These are phyloP conservation scores for Gnathonemus longibarbis DNA, from an alignment of 2,113 vertebrate species.

Conservation along the genomic window DNA sequence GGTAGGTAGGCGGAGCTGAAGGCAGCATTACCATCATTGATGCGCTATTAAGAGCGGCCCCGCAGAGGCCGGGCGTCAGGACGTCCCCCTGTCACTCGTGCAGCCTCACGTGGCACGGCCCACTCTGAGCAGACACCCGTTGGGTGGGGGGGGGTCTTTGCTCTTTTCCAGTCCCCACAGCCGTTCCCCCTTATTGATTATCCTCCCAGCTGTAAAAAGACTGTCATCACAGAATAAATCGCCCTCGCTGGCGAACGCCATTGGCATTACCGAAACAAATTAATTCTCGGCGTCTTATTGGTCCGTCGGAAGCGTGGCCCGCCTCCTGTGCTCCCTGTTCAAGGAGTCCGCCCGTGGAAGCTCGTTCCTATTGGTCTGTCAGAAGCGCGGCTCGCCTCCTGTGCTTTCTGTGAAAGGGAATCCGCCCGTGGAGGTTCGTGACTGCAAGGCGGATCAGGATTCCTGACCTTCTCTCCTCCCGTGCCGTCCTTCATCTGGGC, in stretches of 20 bases:
- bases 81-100: neutral
- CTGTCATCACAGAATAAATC: neutral
- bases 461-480: slow-evolving; percentile 53
- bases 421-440: slow-evolving; percentile 37
- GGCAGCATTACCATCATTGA: slow-evolving; percentile 4
- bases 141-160: neutral
- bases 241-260: neutral
- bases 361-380: neutral
- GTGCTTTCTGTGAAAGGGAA: slow-evolving; percentile 40
- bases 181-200: neutral
- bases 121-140: neutral
- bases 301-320: neutral
- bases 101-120: neutral
- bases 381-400: slow-evolving; percentile 19
- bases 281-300: neutral
- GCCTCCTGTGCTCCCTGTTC: slow-evolving; percentile 33
- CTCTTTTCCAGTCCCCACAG: slow-evolving; percentile 2
- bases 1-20: neutral
- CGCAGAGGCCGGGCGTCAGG: neutral
- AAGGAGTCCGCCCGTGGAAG: slow-evolving; percentile 42
- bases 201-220: neutral
- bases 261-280: neutral
- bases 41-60: slow-evolving; percentile 18
- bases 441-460: slow-evolving; percentile 43
- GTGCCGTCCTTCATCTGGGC: slow-evolving; percentile 59